Evolutionary conservation across 2,888 invertebrate species (phyloP), one percentile per base, ranked within the genome.

Genomic region (Drosophila kuntzei): DNA sequence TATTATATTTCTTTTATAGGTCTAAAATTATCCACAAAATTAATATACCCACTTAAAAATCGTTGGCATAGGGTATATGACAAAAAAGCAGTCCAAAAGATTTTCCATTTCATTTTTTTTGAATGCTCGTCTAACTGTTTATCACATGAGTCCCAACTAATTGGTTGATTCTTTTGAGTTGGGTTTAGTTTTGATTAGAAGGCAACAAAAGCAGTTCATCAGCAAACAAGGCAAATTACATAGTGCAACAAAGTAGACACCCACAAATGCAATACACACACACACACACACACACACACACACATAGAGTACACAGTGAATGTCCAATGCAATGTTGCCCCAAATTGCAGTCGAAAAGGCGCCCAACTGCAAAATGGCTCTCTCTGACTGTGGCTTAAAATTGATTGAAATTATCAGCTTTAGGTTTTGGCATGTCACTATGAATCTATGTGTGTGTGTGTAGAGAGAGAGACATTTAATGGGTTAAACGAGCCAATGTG

Each of bases 361-460:
- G 65, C 36, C 64, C 74, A 78, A 76, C 70, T 74, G 79, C 65
- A 76, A 78, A 76, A 78, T 74, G 63, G 66, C 53, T 65, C 63
- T 64, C 34, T 71, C 39, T 69, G 60, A 80, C 20, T 62, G 58
- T 71, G 71, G 86, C 85, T 87, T 87, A 87, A 87, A 89, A 87
- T 86, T 89, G 86, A 89, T 87, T 87, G 86, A 87, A 87, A 87
- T 87, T 89, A 89, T 89, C 89, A 80, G 89, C 89, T 89, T 76
- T 79, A 78, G 80, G 71, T 82, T 89, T 76, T 84, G 85, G 76
- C 87, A 89, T 76, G 70, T 83, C 73, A 71, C 49, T 78, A 51
- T 67, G 36, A 62, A 44, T 51, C 43, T 39, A 39, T 47, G 12
- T 39, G 11, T 22, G n/a, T 20, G 7, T 9, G 9, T 18, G 27